Evolutionary conservation across 2,113 vertebrate genomes (phyloP), one percentile per base, ranked within the genome.

Genomic region (Megaleporinus macrocephalus): DNA sequence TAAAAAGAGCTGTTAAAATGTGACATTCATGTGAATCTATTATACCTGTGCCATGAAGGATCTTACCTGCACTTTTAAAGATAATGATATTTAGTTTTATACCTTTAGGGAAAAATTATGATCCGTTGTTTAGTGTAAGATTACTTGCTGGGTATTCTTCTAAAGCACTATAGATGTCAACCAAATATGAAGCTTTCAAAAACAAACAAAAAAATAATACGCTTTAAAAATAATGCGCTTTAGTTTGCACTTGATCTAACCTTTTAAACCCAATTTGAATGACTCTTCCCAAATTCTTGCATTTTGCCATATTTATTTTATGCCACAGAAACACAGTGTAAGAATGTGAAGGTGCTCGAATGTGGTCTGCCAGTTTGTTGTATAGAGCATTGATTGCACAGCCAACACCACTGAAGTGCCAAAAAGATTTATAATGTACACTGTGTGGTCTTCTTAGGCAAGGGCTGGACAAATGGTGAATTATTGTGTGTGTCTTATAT

Each of bases 381-480:
- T 47, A 53, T 41, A 33, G 63, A 68, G 75, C 62, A 69, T 76
- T 76, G 66, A 62, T 74, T 73, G 74, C 18, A 76, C 44, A 66
- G 53, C 33, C 24, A n/a, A 57, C 59, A 75, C 29, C 62, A 62
- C 36, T 70, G 30, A 63, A 44, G 63, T 80, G 78, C 73, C 65
- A 71, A 51, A 77, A 81, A 78, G 16, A 65, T 22, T 53, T 3
- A 41, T 55, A 33, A 68, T 68, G 16, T 62, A 84, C 78, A 79
- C 51, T 57, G 76, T 78, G 63, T 76, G 47, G 65, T 73, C 27
- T 82, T 73, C 51, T 36, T 83, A 41, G 57, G 24, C 70, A 65
- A 63, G 24, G 24, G 57, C 62, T 80, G 63, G 68, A 53, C 44
- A 61, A 55, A 29, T 76, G 47, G 24, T 30, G 66, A 63, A 51